Evolutionary conservation across 2,113 vertebrate species (phyloP), one percentile per base, ranked within the genome.

Genomic region (Saccopteryx leptura): DNA sequence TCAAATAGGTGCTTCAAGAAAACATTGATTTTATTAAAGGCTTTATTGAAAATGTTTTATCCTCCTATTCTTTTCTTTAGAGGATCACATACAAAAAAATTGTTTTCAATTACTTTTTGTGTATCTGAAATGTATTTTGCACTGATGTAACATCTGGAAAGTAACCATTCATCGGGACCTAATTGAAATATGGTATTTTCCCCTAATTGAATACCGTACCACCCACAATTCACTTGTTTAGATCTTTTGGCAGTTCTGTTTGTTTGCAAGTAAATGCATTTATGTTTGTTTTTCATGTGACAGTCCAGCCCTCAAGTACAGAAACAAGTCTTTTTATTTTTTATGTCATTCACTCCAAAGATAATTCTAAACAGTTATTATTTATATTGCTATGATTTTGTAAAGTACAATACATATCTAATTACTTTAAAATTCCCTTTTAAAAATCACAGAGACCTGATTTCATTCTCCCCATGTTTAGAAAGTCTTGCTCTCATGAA

Each of bases 121-220:
- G 39, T 39, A 39, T 39, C 3, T 39, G 39, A 39, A 39, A 39
- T 79, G 19, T 75, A 76, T 79, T 84, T 74, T 7, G 63, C 69
- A 83, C 46, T 78, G 19, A 88, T 61, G 56, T 74, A 26, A 54
- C 75, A 80, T 52, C 24, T 50, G 80, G 76, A 84, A 88, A 83
- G 85, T 5, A 72, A 72, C 0, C 7, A 17, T 24, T 18, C 26
- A 31, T 10, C 82, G 17, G 24, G 46, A 14, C 14, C 58, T 52
- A 74, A 26, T 75, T 91, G 17, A 79, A 89, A 93, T 50, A 87
- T 11, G 46, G 9, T n/a, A 50, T 58, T 90, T 86, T 84, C 23
- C n/a, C 28, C 12, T 33, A 88, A 69, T 23, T 33, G 4, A 52
- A 46, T 50, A 63, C 1, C 2, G 18, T 8, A 56, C 24, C 23